These are phyloP conservation scores for Protodeltote pygarga DNA, from an alignment of 2,888 invertebrate species.

Conservation along the genomic window DNA sequence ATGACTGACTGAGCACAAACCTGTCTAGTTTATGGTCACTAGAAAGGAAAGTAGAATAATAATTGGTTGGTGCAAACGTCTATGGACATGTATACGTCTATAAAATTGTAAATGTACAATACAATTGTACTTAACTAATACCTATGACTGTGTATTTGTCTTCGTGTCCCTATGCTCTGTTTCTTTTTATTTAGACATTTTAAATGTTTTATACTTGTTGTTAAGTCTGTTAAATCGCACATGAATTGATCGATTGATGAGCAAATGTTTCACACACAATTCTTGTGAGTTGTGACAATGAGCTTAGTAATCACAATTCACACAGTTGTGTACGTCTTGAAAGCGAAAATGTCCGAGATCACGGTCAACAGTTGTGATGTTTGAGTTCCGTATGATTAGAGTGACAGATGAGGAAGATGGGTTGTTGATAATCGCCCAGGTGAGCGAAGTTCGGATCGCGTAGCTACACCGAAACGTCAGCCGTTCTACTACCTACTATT, in stretches of 20 bases:
- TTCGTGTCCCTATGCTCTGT: slow-evolving; percentile 63
- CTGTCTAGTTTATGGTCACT: no score
- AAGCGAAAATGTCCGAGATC: slow-evolving; percentile 52
- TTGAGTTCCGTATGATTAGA: slow-evolving; percentile 36
- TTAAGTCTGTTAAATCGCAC: slow-evolving; percentile 16
- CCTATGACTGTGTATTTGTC: slow-evolving; percentile 56
- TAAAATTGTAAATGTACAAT: no score
- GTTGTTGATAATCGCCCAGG: slow-evolving; percentile 47
- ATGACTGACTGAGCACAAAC: neutral
- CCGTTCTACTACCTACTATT: slow-evolving; percentile 16
- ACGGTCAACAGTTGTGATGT: slow-evolving; percentile 51
- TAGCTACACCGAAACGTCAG: slow-evolving; percentile 33
- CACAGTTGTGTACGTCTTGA: slow-evolving; percentile 54
- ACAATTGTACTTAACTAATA: slow-evolving; percentile 23
- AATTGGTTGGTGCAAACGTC: slow-evolving; percentile 19
- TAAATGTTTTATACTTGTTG: slow-evolving; percentile 36
- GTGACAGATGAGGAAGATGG: slow-evolving; percentile 51
- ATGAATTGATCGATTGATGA: slow-evolving; percentile 46
- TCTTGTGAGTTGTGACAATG: slow-evolving; percentile 43
- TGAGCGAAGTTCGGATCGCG: slow-evolving; percentile 38
- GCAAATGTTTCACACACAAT: slow-evolving; percentile 26
- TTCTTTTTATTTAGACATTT: slow-evolving; percentile 50
- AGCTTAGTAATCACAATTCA: slow-evolving; percentile 30
- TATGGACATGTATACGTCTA: slow-evolving; percentile 43
- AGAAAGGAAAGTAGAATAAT: neutral